A percentile compares a stretch with the other conserved stretches of the same genome.
phyloP scores from a whole-genome alignment of 2,797 vertebrate genomes.

The Gephyroberyx darwinii region DNA sequence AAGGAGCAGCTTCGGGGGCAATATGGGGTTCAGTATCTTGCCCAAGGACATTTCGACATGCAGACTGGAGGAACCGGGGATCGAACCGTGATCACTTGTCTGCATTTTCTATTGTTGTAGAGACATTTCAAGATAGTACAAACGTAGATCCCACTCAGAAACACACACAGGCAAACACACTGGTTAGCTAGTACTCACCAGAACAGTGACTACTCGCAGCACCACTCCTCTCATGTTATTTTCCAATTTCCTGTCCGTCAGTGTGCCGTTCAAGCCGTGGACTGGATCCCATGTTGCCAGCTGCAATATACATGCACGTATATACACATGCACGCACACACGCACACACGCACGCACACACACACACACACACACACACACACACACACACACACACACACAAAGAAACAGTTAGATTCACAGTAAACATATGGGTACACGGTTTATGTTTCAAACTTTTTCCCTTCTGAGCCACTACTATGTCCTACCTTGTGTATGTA shows the following conservation, averaged over 20 bases:
- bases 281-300: conserved; percentile 97
- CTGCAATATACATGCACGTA: conserved; percentile 77
- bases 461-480: background rate
- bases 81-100: too few species aligned
- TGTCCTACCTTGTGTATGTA: background rate
- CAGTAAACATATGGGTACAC: background rate
- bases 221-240: conserved; percentile 99
- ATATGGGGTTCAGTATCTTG: too few species aligned
- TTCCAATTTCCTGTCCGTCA: conserved; percentile 96
- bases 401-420: background rate
- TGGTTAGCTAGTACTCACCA: conserved; percentile 84
- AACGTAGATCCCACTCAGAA: background rate
- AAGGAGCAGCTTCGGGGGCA: too few species aligned
- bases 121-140: background rate
- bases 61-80: too few species aligned
- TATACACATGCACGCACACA: conserved; percentile 6
- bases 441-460: too few species aligned
- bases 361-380: conserved; percentile 6
- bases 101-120: too few species aligned
- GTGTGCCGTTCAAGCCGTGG: conserved; percentile 93
- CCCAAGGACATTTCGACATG: too few species aligned
- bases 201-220: conserved; percentile 92
- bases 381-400: conserved; percentile 14
- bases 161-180: conserved; percentile 3
- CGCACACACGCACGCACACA: conserved; percentile 15